phyloP scores from a whole-genome alignment of 2,888 invertebrate genomes.

The Drosophila neotestacea region DNA sequence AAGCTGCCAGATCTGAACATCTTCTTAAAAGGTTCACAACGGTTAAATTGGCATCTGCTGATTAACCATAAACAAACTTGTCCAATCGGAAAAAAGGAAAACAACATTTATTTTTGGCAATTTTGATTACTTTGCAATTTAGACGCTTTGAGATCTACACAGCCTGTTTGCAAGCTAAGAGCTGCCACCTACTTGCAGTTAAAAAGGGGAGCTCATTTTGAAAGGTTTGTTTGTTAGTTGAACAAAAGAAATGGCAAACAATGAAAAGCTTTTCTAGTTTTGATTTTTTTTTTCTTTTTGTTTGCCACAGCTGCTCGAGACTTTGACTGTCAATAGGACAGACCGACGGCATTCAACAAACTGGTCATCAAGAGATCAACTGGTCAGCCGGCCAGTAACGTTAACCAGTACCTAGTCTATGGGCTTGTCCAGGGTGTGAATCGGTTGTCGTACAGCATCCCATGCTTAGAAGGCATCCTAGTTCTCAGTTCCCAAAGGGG shows the following conservation, averaged over 20 bases:
- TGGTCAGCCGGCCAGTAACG: conserved; percentile 39
- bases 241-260: conserved; percentile 60
- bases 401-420: conserved; percentile 21
- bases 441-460: conserved; percentile 60
- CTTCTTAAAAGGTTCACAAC: no score
- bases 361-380: conserved; percentile 28
- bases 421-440: conserved; percentile 57
- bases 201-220: neutral
- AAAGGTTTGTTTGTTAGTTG: neutral
- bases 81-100: no score
- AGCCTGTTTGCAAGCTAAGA: no score
- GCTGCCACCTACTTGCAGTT: neutral
- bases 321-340: conserved; percentile 22
- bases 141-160: no score
- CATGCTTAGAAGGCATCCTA: conserved; percentile 30
- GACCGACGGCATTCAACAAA: conserved; percentile 33
- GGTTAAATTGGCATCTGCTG: no score
- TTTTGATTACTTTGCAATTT: no score
- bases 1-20: no score
- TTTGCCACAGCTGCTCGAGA: conserved; percentile 39
- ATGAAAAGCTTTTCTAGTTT: conserved; percentile 70
- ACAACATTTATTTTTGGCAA: no score
- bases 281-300: neutral
- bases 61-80: no score
- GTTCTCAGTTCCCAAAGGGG: conserved; percentile 9